Evolutionary conservation across 2,797 vertebrate genomes (phyloP), one percentile per base, ranked within the genome.

Genomic region (Cyprinodon diabolis): DNA sequence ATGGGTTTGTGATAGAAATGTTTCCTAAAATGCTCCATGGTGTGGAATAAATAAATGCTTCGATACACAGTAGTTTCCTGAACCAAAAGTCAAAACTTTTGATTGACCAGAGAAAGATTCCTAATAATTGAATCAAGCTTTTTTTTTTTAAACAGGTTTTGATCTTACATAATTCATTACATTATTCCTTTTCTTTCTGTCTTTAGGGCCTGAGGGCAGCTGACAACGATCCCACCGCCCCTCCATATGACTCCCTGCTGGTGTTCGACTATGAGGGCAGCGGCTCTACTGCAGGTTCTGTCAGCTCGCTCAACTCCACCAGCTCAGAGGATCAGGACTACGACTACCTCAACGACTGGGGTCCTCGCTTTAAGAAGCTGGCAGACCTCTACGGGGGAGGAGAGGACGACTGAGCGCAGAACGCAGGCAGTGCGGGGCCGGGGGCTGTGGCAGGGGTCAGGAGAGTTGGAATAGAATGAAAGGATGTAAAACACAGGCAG

Each of bases 251-350:
- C 86, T 85, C 98, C 93, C 94, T 99, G 81, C 95, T 99, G 78
- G 97, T 99, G 80, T 99, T 99, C 0, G 98, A 99, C 95, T 99
- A 99, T 1, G 98, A 99, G 82, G 98, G 98, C 84, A 99, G 96
- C 4, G 97, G 98, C 25, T 99, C 98, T 15, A 97, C 97, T 0
- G 97, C 97, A 0, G 97, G 98, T 79, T 99, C 98, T 0, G 96
- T 99, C 94, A 99, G 98, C 92, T 98, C 98, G 9, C 97, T 99
- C 82, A 95, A 96, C 94, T 98, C 98, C 63, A 97, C 96, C 92
- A 98, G 96, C 95, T 97, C 97, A 1, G 97, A 95, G 43, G 97
- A 99, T 91, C 98, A 99, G 88, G 97, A 98, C 95, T 99, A 99
- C 52, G 97, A 98, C 90, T 99, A 98, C 94, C 96, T 99, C 88